Conservation (phyloP, 2,888 invertebrate genomes). For the Axea sp. region DNA sequence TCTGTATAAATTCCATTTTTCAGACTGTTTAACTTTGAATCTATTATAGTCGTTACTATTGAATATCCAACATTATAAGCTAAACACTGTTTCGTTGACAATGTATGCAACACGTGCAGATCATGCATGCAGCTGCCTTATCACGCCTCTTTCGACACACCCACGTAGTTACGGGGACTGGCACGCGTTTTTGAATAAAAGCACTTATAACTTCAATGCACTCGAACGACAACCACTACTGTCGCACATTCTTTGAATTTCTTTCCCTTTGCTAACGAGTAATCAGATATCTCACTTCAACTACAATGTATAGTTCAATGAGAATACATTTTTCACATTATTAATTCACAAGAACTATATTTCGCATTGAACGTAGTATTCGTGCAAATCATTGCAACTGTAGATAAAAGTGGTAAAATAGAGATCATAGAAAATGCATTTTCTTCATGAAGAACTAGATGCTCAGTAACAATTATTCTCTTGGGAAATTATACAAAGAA, state of each 20-base stretch:
- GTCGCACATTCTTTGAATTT: slow-evolving; percentile 42
- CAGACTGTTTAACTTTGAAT: slow-evolving; percentile 13
- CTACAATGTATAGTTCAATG: slow-evolving; percentile 9
- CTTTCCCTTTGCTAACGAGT: slow-evolving; percentile 47
- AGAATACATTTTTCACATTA: slow-evolving; percentile 23
- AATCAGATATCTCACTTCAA: slow-evolving; percentile 30
- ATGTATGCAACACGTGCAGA: slow-evolving; percentile 62
- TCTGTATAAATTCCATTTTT: slow-evolving; percentile 16
- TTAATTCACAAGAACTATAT: not conserved
- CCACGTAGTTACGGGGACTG: slow-evolving; percentile 67
- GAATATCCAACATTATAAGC: slow-evolving; percentile 33
- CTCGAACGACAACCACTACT: slow-evolving; percentile 50
- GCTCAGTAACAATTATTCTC: no score
- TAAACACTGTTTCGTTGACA: slow-evolving; percentile 52
- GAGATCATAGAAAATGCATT: no score
- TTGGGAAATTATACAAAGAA: no score
- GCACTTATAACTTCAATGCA: slow-evolving; percentile 44
- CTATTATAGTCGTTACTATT: slow-evolving; percentile 11
- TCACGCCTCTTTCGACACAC: slow-evolving; percentile 76
- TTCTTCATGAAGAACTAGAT: no score
- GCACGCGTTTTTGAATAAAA: slow-evolving; percentile 67
- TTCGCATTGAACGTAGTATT: no score
- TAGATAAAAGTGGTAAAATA: no score
- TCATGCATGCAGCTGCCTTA: slow-evolving; percentile 64
- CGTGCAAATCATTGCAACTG: no score